Base-by-base conservation (phyloP, 1,140 invertebrate species). In the Saccostrea cuccullata region DNA sequence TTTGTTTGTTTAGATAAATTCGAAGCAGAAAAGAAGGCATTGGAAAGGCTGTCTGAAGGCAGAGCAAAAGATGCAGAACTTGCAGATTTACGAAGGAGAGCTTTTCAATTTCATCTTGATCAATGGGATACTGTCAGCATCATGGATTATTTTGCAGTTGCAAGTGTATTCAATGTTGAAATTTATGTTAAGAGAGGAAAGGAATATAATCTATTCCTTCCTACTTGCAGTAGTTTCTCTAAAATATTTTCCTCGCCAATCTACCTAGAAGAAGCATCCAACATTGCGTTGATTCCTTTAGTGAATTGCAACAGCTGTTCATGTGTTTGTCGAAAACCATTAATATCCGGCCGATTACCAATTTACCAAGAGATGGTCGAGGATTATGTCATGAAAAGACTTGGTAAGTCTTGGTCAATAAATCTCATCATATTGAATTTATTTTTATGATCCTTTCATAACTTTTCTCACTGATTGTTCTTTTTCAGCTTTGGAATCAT, bases 91-190 rank as follows among this genome's bases (percentile, higher is more conserved):
- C 6, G n/a, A 23, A 84, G 55, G 17, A 36, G 55, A 55, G 17
- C 82, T 20, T 20, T 84, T 12, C 17, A 55, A 3, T 55, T 23
- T 30, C 70, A 55, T 30, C 30, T 84, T 13, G 17, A 23, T 9
- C 9, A 55, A 20, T 84, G 40, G 40, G n/a, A 56, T 26, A 55
- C 55, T 4, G 36, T 36, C 13, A 55, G 20, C 30, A 8, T n/a
- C n/a, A 20, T n/a, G 55, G 36, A 55, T n/a, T 56, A 55, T 6
- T 84, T 84, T 84, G 82, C 82, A 20, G 15, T 84, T n/a, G 36
- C 82, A 56, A 84, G 82, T 55, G n/a, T 84, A 3, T 84, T 55
- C 20, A 84, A 84, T 56, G 20, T n/a, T 55, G 82, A 55, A 55
- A 84, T 84, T 23, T 84, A 84, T 84, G 4, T 84, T 15, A 26